Evolutionary conservation across 2,888 invertebrate species (phyloP).

Genomic region (Zeuzera pyrina): DNA sequence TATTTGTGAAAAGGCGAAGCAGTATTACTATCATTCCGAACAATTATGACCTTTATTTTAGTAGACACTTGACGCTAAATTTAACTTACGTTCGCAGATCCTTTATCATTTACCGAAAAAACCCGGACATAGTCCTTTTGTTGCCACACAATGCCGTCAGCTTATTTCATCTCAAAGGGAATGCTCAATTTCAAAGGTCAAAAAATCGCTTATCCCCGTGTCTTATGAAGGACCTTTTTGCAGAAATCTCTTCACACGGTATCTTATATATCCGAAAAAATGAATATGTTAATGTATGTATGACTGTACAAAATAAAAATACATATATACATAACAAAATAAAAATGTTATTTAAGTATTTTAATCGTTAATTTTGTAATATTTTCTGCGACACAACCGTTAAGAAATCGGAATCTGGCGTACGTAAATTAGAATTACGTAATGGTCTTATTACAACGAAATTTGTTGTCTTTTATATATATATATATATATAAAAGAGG

Average conservation of each 20-base stretch:
- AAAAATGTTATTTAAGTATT: too few species aligned
- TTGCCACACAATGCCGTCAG: conserved; percentile 20
- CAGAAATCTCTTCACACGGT: conserved; percentile 20
- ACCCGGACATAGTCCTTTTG: conserved; percentile 18
- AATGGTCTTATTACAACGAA: too few species aligned
- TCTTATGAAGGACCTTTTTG: conserved; percentile 16
- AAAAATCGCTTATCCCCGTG: conserved; percentile 10
- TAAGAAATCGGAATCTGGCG: too few species aligned
- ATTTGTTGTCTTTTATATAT: too few species aligned
- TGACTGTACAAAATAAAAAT: too few species aligned
- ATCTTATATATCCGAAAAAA: conserved; percentile 16
- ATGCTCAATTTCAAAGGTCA: conserved; percentile 23
- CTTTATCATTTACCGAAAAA: conserved; percentile 16
- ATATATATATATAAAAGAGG: too few species aligned
- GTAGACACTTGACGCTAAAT: background rate
- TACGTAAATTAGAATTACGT: too few species aligned
- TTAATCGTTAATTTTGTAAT: too few species aligned
- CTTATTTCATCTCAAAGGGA: conserved; percentile 23
- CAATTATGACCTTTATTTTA: background rate
- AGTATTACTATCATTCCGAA: background rate
- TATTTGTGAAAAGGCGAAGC: background rate
- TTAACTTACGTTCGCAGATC: conserved; percentile 9
- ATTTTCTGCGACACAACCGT: too few species aligned
- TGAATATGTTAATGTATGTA: conserved; percentile 5
- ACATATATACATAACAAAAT: too few species aligned